Conservation (phyloP, 2,888 invertebrate species). For the Spisula solida region DNA sequence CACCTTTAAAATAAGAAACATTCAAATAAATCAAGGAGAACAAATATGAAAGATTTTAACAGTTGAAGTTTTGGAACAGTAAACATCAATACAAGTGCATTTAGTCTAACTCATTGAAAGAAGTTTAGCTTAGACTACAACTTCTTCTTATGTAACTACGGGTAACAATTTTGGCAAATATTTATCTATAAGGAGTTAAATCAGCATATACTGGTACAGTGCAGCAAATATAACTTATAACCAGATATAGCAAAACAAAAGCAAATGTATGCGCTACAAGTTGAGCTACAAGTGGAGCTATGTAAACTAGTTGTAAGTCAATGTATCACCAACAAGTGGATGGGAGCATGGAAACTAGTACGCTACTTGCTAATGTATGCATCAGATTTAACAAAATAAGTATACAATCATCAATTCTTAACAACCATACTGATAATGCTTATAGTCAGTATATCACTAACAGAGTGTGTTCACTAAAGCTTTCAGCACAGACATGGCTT, state of each 20-base stretch:
- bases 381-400: background rate
- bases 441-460: background rate
- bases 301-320: too few species aligned
- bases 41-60: background rate
- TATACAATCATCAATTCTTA: conserved; percentile 1
- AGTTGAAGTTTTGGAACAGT: background rate
- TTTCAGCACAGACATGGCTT: background rate
- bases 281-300: too few species aligned
- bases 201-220: background rate
- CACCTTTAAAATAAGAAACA: background rate
- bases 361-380: background rate
- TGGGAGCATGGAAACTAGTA: too few species aligned
- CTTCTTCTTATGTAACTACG: background rate
- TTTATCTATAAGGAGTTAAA: background rate
- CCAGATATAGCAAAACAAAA: background rate
- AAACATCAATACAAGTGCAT: background rate
- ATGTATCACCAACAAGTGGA: too few species aligned
- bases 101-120: background rate
- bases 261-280: too few species aligned
- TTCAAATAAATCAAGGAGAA: background rate
- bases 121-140: background rate
- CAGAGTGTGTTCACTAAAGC: background rate
- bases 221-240: background rate
- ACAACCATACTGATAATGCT: background rate
- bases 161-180: background rate